Conservation (phyloP, 2,113 vertebrate genomes). For the Daphoenositta chrysoptera region DNA sequence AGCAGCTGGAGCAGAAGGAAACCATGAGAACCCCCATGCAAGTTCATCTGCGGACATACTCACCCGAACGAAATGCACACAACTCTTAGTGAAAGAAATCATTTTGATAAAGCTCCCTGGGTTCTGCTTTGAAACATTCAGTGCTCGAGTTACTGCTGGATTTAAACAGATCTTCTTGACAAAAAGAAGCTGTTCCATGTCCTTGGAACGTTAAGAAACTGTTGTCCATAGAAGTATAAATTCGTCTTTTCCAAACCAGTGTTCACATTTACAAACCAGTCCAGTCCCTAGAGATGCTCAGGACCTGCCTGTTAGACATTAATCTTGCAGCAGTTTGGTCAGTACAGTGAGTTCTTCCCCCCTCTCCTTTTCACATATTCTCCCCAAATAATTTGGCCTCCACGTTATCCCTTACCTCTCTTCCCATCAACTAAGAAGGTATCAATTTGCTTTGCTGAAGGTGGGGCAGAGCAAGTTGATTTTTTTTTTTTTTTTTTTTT, state of each 20-base stretch:
- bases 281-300: slow-evolving; percentile 41
- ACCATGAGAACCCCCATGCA: background rate
- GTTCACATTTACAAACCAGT: background rate
- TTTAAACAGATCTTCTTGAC: slow-evolving; percentile 3
- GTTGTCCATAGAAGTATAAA: background rate
- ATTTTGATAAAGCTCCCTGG: slow-evolving; percentile 51
- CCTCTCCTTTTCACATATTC: background rate
- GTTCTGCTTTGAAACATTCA: slow-evolving; percentile 50
- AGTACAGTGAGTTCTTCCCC: slow-evolving; percentile 28
- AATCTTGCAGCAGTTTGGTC: background rate
- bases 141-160: slow-evolving; percentile 37
- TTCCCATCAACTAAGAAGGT: background rate
- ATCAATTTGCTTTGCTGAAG: background rate
- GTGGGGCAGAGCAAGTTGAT: background rate
- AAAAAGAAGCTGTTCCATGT: background rate
- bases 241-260: slow-evolving; percentile 47
- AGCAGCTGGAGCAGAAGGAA: slow-evolving; percentile 52
- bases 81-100: slow-evolving; percentile 25
- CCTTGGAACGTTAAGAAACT: background rate
- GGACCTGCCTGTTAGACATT: slow-evolving; percentile 31
- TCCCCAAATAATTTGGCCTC: background rate
- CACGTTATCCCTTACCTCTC: background rate
- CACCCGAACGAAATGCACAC: background rate
- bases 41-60: slow-evolving; percentile 15
- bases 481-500: background rate